Evolutionary conservation across 2,797 vertebrate genomes (phyloP).

Genomic region (Pseudochirops corinnae): DNA sequence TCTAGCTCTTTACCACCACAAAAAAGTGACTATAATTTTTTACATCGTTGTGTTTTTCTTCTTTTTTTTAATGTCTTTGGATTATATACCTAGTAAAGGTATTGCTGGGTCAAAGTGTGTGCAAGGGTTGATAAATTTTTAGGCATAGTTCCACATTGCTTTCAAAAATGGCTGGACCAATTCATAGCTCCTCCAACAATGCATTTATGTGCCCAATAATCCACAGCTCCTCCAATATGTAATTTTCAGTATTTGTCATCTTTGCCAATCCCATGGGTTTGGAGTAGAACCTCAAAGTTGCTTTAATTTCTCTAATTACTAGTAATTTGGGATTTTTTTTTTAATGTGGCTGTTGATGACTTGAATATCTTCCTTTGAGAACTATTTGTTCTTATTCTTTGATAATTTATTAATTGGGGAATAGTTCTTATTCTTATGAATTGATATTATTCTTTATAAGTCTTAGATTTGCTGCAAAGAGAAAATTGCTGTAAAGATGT

Average conservation of each 20-base stretch:
- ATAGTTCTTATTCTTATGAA: not conserved
- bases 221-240: not conserved
- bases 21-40: not conserved
- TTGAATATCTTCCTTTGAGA: not conserved
- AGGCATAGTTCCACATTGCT: no score
- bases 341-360: not conserved
- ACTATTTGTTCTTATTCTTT: not conserved
- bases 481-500: not conserved
- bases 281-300: not conserved
- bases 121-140: no score
- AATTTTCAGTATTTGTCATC: not conserved
- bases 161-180: no score
- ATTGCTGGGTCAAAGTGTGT: no score
- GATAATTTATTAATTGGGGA: not conserved
- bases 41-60: not conserved
- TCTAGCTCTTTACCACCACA: not conserved
- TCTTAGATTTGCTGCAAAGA: not conserved
- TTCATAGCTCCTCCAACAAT: no score
- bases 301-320: not conserved
- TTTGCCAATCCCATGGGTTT: not conserved
- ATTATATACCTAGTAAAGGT: not conserved
- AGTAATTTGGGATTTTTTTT: not conserved
- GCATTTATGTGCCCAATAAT: no score
- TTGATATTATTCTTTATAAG: not conserved
- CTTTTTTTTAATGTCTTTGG: not conserved